These are phyloP conservation scores for Ceratina japonica DNA, from an alignment of 1,140 invertebrate species.

Conservation along the genomic window DNA sequence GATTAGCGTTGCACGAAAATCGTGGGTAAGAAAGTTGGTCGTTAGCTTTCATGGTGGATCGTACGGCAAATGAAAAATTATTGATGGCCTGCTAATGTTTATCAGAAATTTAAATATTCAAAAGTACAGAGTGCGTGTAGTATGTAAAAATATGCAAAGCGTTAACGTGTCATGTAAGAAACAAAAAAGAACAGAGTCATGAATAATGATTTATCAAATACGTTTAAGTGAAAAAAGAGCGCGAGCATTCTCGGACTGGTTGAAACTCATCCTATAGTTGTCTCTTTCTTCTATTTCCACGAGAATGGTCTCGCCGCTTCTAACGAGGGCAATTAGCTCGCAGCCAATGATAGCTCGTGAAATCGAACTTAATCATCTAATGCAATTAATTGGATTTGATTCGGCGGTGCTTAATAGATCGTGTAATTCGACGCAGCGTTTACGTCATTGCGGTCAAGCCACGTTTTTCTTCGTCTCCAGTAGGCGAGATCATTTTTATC, in stretches of 20 bases:
- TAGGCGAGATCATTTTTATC: neutral
- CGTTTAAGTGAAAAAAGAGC: neutral
- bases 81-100: too few relatives aligned
- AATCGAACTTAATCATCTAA: slow-evolving; percentile 36
- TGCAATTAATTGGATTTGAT: slow-evolving; percentile 21
- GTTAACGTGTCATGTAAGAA: too few relatives aligned
- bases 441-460: neutral
- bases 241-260: neutral
- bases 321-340: slow-evolving; percentile 7
- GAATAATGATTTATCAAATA: too few relatives aligned
- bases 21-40: slow-evolving; percentile 10
- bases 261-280: neutral
- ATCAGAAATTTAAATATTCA: too few relatives aligned
- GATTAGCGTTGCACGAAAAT: neutral
- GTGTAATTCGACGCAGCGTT: neutral
- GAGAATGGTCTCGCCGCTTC: neutral
- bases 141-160: too few relatives aligned
- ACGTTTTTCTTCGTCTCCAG: neutral
- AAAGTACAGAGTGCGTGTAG: too few relatives aligned
- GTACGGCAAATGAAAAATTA: too few relatives aligned
- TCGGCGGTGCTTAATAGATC: slow-evolving; percentile 18
- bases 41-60: neutral
- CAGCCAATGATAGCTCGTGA: neutral
- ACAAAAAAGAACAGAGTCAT: too few relatives aligned
- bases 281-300: neutral